Conservation (phyloP, 1,140 invertebrate genomes). For the Agrypnia vestita region DNA sequence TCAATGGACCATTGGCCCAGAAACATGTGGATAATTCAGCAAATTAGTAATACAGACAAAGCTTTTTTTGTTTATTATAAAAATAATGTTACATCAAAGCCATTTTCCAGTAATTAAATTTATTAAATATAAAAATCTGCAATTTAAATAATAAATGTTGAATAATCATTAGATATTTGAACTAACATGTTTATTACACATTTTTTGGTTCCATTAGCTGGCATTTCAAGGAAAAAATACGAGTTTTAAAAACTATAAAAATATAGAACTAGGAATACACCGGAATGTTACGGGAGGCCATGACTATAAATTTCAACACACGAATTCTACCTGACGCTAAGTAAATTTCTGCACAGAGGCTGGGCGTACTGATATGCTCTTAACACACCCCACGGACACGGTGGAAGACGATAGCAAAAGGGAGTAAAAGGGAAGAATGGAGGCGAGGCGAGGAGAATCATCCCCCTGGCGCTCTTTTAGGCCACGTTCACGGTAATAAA, state of each 20-base stretch:
- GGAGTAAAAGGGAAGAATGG: constrained; percentile 12
- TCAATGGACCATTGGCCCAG: no score
- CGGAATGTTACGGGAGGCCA: neutral
- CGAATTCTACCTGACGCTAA: constrained; percentile 54
- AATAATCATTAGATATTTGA: no score
- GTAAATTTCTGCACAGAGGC: constrained; percentile 50
- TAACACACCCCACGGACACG: constrained; percentile 36
- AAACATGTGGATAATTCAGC: no score
- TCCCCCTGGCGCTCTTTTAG: constrained; percentile 40
- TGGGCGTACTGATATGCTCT: constrained; percentile 44
- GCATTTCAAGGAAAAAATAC: no score
- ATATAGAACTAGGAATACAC: constrained; percentile 8
- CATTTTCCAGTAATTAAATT: no score
- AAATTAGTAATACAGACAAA: no score
- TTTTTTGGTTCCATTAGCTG: no score
- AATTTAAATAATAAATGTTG: no score
- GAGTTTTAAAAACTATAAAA: constrained; percentile 3
- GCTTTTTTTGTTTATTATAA: no score
- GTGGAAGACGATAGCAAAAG: neutral
- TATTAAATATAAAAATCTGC: no score
- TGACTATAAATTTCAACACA: constrained; percentile 51
- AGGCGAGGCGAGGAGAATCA: constrained; percentile 21
- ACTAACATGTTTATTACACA: no score
- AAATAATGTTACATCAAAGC: no score
- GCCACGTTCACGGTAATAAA: constrained; percentile 33